Conservation (phyloP, 1,140 invertebrate species). For the Zaprionus capensis region DNA sequence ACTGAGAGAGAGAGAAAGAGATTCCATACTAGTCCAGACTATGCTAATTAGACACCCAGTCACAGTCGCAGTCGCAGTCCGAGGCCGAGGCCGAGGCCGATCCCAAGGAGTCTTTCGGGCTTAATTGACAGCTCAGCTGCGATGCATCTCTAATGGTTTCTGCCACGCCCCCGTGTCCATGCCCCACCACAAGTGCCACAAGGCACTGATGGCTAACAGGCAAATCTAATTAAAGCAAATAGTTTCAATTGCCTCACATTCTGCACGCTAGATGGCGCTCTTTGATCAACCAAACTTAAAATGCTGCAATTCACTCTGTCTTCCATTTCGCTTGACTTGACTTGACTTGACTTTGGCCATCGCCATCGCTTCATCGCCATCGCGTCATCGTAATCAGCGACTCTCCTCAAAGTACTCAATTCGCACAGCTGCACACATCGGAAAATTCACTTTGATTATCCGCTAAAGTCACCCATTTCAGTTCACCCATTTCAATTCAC, state of each 20-base stretch:
- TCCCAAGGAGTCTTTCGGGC: conserved; percentile 16
- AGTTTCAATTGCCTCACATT: conserved; percentile 15
- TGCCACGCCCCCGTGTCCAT: neutral
- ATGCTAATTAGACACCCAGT: conserved; percentile 44
- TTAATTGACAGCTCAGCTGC: conserved; percentile 48
- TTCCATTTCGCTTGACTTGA: neutral
- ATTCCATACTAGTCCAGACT: neutral
- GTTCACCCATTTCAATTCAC: neutral
- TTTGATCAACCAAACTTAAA: conserved; percentile 38
- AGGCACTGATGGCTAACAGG: conserved; percentile 43
- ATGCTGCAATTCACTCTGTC: conserved; percentile 5
- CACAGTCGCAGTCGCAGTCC: neutral
- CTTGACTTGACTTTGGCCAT: neutral
- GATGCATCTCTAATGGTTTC: conserved; percentile 20
- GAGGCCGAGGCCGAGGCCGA: neutral
- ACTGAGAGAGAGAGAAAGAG: neutral
- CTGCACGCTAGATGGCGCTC: conserved; percentile 37
- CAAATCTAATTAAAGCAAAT: conserved; percentile 58
- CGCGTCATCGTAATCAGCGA: conserved; percentile 3
- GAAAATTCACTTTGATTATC: neutral
- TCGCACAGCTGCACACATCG: neutral
- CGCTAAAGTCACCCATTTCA: neutral
- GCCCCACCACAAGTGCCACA: too few species aligned
- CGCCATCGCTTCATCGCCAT: neutral
- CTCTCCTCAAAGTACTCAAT: conserved; percentile 8